Percentiles rank a stretch among this genome's conserved stretches.
These are phyloP conservation scores for Mimachlamys varia DNA, from an alignment of 2,888 invertebrate species.

Conservation along the genomic window DNA sequence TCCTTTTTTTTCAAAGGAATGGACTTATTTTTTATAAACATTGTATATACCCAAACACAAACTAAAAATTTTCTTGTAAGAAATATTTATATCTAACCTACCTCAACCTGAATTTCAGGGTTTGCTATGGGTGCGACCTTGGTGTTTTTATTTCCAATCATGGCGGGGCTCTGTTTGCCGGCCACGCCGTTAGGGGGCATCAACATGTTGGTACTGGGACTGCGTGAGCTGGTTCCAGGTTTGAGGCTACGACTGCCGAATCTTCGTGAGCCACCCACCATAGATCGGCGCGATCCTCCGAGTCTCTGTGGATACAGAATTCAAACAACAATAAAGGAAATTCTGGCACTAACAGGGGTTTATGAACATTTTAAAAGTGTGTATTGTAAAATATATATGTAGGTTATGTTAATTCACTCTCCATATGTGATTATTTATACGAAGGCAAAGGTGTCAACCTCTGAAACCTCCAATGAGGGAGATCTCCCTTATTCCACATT, in stretches of 20 bases:
- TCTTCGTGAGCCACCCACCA: not conserved
- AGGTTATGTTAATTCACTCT: no score
- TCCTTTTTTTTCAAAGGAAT: no score
- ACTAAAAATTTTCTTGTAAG: no score
- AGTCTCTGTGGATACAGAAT: not conserved
- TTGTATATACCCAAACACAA: no score
- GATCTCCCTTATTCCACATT: no score
- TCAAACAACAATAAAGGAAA: not conserved
- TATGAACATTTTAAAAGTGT: no score
- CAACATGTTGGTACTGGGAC: not conserved
- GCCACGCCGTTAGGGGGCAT: not conserved
- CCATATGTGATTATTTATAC: no score
- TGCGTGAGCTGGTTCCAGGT: not conserved
- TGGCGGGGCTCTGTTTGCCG: not conserved
- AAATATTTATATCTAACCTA: not conserved
- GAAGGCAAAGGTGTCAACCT: no score
- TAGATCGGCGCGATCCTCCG: not conserved
- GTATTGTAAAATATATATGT: no score
- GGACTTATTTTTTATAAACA: no score
- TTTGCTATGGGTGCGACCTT: slow-evolving; percentile 48
- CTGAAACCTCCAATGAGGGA: no score
- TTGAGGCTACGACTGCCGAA: not conserved
- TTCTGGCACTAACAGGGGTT: no score
- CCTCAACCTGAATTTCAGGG: slow-evolving; percentile 50
- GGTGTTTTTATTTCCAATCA: slow-evolving; percentile 15